Conservation (phyloP, 2,797 vertebrate genomes). For the Sebastes steindachneri region DNA sequence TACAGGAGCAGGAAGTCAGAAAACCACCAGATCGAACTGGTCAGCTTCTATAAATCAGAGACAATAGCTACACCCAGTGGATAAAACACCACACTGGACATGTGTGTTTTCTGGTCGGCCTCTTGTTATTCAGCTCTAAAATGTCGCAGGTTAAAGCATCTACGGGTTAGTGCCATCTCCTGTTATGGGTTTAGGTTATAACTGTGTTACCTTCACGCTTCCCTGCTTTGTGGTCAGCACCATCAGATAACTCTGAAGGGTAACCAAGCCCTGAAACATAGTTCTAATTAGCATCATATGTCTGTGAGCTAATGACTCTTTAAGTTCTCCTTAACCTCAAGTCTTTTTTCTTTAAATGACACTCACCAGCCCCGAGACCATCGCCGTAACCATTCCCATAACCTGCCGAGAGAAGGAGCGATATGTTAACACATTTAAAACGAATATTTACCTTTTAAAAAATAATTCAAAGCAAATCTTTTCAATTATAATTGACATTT, state of each 20-base stretch:
- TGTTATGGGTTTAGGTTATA: slow-evolving; percentile 12
- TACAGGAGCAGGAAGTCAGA: slow-evolving; percentile 37
- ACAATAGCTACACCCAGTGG: slow-evolving; percentile 68
- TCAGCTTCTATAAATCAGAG: slow-evolving; percentile 44
- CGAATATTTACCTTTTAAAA: background rate
- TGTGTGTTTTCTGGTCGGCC: background rate
- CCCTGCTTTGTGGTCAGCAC: slow-evolving; percentile 72
- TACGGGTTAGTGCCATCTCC: slow-evolving; percentile 54
- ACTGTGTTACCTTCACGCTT: slow-evolving; percentile 74
- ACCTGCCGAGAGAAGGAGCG: slow-evolving; percentile 61
- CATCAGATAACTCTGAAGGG: slow-evolving; percentile 76
- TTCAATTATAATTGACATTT: background rate
- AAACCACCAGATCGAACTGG: slow-evolving; percentile 38
- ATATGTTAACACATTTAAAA: background rate
- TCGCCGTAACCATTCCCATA: slow-evolving; percentile 78
- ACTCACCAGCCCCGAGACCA: slow-evolving; percentile 81
- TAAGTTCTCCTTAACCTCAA: background rate
- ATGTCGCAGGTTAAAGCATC: slow-evolving; percentile 29
- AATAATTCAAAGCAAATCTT: background rate
- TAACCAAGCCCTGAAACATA: slow-evolving; percentile 78
- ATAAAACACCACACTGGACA: slow-evolving; percentile 10
- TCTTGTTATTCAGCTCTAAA: slow-evolving; percentile 26
- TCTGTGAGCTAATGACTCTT: background rate
- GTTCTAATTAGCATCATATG: slow-evolving; percentile 64
- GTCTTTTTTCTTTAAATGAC: background rate